A percentile compares a stretch with the other conserved stretches of the same genome.
These are phyloP conservation scores for Apostichopus californicus DNA, from an alignment of 35 echinoderm and acorn worm species.

Conservation along the genomic window DNA sequence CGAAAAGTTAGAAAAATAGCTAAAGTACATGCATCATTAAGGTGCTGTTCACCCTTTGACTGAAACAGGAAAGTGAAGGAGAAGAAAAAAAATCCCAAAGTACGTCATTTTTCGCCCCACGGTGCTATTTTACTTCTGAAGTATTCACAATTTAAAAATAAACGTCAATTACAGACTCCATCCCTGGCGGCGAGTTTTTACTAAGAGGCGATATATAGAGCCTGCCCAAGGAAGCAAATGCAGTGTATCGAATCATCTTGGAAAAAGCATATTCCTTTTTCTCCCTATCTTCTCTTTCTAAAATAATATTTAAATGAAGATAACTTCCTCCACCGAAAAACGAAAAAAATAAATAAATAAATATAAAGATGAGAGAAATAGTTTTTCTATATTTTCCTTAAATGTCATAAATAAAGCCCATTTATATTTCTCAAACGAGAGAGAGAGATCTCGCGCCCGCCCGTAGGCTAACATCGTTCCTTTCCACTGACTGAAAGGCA, in stretches of 20 bases:
- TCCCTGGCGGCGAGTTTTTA: not conserved
- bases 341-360: not conserved
- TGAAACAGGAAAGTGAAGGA: not conserved
- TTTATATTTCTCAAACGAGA: slow-evolving; percentile 26
- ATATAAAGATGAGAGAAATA: slow-evolving; percentile 16
- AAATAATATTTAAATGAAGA: slow-evolving; percentile 49
- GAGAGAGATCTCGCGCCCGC: not conserved
- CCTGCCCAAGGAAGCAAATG: not conserved
- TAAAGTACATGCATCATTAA: slow-evolving; percentile 47
- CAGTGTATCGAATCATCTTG: not conserved
- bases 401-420: slow-evolving; percentile 47
- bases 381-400: slow-evolving; percentile 28
- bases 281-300: not conserved
- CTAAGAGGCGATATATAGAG: not conserved
- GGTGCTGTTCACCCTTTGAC: slow-evolving; percentile 34
- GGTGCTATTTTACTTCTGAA: slow-evolving; percentile 41
- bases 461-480: slow-evolving; percentile 13
- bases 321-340: not conserved
- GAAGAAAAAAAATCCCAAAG: slow-evolving; percentile 18
- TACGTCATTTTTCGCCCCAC: slow-evolving; percentile 36
- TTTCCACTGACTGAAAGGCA: slow-evolving; percentile 24
- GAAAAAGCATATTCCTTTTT: not conserved
- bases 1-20: not conserved
- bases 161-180: slow-evolving; percentile 38
- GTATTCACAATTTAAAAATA: slow-evolving; percentile 49